phyloP scores from a whole-genome alignment of 2,113 vertebrate genomes.

The Marmota monax region DNA sequence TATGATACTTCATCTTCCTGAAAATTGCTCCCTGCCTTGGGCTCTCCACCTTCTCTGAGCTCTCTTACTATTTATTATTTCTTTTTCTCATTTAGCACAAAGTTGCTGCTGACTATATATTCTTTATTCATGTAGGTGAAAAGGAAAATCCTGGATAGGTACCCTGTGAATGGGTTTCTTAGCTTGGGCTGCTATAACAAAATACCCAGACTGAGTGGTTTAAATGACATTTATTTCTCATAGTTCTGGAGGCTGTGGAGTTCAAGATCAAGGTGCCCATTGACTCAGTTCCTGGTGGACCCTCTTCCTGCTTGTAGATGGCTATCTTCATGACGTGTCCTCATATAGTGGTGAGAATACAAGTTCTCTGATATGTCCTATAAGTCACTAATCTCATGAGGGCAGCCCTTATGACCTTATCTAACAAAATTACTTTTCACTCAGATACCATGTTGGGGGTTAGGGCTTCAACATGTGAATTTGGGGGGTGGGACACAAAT shows the following conservation, averaged over 20 bases:
- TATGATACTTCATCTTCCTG: neutral
- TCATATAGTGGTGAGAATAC: neutral
- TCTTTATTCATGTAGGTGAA: slow-evolving; percentile 18
- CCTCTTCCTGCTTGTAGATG: neutral
- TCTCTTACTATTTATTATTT: slow-evolving; percentile 4
- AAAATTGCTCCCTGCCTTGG: neutral
- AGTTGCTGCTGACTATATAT: neutral
- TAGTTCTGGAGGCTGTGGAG: neutral
- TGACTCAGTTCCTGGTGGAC: neutral
- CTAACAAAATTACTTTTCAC: neutral
- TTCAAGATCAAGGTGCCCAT: neutral
- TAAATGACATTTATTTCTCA: neutral
- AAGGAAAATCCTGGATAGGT: neutral
- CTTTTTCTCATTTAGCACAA: neutral
- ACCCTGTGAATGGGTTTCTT: neutral
- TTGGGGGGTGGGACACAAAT: neutral
- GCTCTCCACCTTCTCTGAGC: neutral
- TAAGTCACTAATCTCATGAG: neutral
- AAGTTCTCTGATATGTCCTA: neutral
- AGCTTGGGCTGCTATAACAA: neutral
- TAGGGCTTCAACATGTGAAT: neutral
- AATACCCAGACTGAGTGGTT: neutral
- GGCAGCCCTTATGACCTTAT: neutral
- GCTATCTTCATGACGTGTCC: neutral
- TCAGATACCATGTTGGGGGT: neutral